Conservation (phyloP, 2,113 vertebrate species). For the Amia ocellicauda region DNA sequence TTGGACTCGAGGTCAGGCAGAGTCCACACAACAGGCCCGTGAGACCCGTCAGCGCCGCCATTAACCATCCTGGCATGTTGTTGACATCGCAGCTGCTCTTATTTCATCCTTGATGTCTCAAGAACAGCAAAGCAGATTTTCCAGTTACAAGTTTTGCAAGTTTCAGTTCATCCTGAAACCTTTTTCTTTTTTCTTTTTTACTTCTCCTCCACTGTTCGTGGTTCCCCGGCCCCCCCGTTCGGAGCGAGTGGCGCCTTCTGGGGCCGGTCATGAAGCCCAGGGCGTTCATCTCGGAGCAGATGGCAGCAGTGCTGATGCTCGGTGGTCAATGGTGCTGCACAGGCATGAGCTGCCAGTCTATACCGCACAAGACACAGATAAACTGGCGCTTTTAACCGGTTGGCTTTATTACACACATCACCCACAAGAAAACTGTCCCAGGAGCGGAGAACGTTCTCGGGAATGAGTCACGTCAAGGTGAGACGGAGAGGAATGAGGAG, state of each 20-base stretch:
- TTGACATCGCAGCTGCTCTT: no score
- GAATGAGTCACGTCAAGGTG: constrained; percentile 19
- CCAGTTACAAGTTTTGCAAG: no score
- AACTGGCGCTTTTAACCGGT: background rate
- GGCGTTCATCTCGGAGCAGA: background rate
- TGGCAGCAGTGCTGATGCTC: background rate
- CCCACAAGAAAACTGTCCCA: background rate
- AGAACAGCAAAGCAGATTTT: no score
- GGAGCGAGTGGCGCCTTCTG: background rate
- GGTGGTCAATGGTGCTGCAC: background rate
- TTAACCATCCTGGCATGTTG: no score
- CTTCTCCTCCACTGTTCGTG: no score
- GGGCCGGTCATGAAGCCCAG: background rate
- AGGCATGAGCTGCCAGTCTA: background rate
- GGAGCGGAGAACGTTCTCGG: constrained; percentile 16
- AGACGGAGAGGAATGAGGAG: background rate
- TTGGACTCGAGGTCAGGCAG: no score
- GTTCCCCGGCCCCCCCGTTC: background rate
- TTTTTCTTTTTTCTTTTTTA: no score
- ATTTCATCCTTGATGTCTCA: no score
- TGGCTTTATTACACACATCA: constrained; percentile 6
- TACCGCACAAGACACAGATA: background rate
- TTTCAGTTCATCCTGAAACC: no score
- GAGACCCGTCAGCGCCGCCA: no score
- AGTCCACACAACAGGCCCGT: no score